These are phyloP conservation scores for Myripristis murdjan DNA, from an alignment of 2,797 vertebrate species.

Conservation along the genomic window DNA sequence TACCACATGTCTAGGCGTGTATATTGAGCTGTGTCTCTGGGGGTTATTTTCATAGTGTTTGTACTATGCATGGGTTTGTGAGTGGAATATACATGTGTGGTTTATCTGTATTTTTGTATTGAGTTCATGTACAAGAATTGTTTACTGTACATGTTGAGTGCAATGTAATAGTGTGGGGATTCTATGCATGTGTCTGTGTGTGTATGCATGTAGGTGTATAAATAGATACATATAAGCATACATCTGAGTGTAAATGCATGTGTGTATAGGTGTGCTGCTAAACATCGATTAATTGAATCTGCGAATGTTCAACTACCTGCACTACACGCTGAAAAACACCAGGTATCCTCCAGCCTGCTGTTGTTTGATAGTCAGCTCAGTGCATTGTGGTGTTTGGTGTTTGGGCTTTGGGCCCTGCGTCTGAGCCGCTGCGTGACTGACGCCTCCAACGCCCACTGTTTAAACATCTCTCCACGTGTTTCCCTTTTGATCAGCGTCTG, in stretches of 20 bases:
- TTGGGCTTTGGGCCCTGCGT: conserved; percentile 52
- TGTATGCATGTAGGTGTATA: conserved; percentile 30
- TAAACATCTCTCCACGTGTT: conserved; percentile 85
- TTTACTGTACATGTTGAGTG: conserved; percentile 69
- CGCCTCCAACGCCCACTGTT: conserved; percentile 77
- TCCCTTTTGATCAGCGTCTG: conserved; percentile 87
- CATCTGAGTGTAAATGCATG: conserved; percentile 9
- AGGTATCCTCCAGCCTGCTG: conserved; percentile 43
- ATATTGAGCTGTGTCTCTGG: conserved; percentile 71
- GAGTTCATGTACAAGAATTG: conserved; percentile 64
- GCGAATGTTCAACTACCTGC: conserved; percentile 30
- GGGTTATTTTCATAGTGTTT: conserved; percentile 60
- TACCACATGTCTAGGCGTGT: conserved; percentile 70
- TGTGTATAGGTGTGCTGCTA: conserved; percentile 15
- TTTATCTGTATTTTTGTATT: conserved; percentile 68
- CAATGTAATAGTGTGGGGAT: conserved; percentile 54
- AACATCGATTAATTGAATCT: conserved; percentile 30
- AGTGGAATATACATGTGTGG: conserved; percentile 72
- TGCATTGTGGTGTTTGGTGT: conserved; percentile 63
- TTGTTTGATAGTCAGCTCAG: conserved; percentile 67
- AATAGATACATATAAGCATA: conserved; percentile 20
- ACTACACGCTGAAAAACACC: conserved; percentile 31
- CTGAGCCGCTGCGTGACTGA: conserved; percentile 69
- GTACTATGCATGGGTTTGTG: conserved; percentile 70
- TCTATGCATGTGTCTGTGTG: conserved; percentile 30